phyloP scores from a whole-genome alignment of 2,113 vertebrate species.

The Centropus unirufus region DNA sequence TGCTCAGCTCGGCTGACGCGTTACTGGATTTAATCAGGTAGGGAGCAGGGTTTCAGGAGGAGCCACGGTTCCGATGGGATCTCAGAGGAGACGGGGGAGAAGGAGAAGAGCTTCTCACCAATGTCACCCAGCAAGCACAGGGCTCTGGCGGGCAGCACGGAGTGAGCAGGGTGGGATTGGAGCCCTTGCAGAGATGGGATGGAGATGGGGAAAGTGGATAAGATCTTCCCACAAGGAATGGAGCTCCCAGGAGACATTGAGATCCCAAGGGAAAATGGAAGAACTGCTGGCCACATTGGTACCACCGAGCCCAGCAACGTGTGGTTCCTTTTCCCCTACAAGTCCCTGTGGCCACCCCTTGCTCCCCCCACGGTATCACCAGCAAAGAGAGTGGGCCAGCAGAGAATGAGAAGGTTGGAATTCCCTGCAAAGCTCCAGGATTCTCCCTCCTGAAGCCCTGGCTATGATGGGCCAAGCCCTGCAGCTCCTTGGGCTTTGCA shows the following conservation, averaged over 20 bases:
- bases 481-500: not conserved
- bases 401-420: not conserved
- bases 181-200: too few species aligned
- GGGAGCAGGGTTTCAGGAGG: not conserved
- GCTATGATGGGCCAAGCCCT: not conserved
- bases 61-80: fast-evolving
- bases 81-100: not conserved
- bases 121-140: too few species aligned
- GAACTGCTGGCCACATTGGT: fast-evolving
- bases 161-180: too few species aligned
- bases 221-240: not conserved
- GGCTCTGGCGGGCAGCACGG: too few species aligned
- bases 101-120: too few species aligned
- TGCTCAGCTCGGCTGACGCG: conserved; percentile 89
- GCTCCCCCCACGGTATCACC: not conserved
- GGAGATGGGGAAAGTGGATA: not conserved
- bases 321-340: fast-evolving
- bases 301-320: fast-evolving
- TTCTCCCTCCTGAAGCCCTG: not conserved
- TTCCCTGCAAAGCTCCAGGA: not conserved
- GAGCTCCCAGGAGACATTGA: not conserved
- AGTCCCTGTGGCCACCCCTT: not conserved
- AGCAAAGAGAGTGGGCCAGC: not conserved
- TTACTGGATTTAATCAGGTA: conserved; percentile 90
- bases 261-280: not conserved